A percentile compares a stretch with the other conserved stretches of the same genome.
Conservation (phyloP, 2,888 invertebrate species). For the Nomada ferruginata region DNA sequence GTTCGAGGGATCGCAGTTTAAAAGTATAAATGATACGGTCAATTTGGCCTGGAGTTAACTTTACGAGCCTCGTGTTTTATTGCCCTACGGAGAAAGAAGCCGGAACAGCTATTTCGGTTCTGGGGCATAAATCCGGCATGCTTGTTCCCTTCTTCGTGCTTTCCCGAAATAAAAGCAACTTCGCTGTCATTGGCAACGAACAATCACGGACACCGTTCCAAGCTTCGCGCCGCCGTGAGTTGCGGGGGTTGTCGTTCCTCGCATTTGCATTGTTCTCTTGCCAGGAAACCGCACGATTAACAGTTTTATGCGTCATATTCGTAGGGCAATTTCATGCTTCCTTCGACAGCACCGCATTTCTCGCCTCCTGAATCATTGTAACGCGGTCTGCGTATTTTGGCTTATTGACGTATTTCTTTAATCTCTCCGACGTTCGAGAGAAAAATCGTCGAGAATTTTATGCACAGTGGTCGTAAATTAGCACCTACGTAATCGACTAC, state of each 20-base stretch:
- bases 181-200: constrained; percentile 11
- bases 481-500: too few species aligned
- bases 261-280: constrained; percentile 10
- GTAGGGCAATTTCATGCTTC: not conserved
- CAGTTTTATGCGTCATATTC: not conserved
- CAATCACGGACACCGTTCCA: constrained; percentile 1
- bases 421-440: too few species aligned
- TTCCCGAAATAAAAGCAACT: constrained; percentile 1
- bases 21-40: constrained; percentile 12
- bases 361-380: not conserved
- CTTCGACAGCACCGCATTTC: not conserved
- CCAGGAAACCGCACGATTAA: not conserved
- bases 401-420: too few species aligned
- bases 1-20: not conserved
- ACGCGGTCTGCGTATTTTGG: not conserved
- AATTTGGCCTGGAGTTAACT: constrained; percentile 23
- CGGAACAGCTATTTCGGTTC: not conserved
- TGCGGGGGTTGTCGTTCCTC: not conserved
- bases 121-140: not conserved
- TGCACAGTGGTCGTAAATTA: too few species aligned
- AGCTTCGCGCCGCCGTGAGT: not conserved
- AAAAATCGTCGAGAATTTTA: too few species aligned
- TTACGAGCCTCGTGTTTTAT: constrained; percentile 33
- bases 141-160: not conserved
- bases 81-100: not conserved